phyloP scores from a whole-genome alignment of 2,888 invertebrate genomes.

The Saturnia japonica region DNA sequence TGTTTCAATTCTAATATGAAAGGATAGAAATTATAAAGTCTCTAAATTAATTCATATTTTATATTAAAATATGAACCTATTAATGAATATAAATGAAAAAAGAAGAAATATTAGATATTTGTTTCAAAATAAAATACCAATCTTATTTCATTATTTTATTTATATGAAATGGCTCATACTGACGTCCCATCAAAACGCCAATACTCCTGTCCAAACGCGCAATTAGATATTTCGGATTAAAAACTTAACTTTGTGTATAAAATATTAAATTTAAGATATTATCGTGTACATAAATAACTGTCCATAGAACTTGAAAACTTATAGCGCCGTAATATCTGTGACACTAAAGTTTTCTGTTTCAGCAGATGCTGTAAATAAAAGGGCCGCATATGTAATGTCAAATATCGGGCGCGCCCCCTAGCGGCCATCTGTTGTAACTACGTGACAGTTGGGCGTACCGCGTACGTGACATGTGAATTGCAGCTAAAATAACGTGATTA shows the following conservation, averaged over 20 bases:
- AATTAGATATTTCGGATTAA: too few species aligned
- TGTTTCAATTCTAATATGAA: too few species aligned
- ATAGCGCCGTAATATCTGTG: neutral
- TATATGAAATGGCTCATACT: too few species aligned
- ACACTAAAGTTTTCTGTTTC: neutral
- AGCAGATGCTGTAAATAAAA: constrained; percentile 5
- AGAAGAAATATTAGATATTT: too few species aligned
- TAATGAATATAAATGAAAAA: too few species aligned
- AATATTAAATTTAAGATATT: neutral
- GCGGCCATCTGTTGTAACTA: constrained; percentile 46
- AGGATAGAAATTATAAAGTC: too few species aligned
- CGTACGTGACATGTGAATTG: constrained; percentile 10
- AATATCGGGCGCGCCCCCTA: constrained; percentile 24
- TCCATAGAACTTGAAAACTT: neutral
- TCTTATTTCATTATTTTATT: too few species aligned
- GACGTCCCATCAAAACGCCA: too few species aligned
- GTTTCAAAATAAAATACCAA: too few species aligned
- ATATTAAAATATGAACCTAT: too few species aligned
- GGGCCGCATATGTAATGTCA: constrained; percentile 14
- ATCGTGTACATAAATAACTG: neutral
- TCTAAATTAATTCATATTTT: too few species aligned
- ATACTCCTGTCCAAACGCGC: too few species aligned
- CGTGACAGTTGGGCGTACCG: constrained; percentile 40
- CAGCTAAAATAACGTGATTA: neutral
- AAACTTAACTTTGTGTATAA: neutral